Evolutionary conservation across 2,797 vertebrate species (phyloP).

Genomic region (Mormyrops attenuatus): DNA sequence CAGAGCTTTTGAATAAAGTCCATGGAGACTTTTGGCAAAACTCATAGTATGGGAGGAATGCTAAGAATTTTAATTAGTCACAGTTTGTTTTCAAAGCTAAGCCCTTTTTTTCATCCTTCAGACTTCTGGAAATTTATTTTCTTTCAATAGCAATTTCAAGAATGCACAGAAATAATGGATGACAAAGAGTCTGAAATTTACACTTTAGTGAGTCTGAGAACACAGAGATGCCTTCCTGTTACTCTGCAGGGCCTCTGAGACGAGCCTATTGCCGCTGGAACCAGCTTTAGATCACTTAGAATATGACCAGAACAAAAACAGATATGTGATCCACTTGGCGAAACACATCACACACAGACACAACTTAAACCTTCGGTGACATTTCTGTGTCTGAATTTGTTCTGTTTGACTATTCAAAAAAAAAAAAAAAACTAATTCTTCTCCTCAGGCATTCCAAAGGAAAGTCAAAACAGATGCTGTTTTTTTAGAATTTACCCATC

Average conservation of each 20-base stretch:
- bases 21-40: conserved; percentile 58
- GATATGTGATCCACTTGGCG: conserved; percentile 3
- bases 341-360: not conserved
- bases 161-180: conserved; percentile 21
- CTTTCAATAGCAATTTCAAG: conserved; percentile 37
- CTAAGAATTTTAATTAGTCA: conserved; percentile 66
- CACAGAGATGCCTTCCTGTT: not conserved
- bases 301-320: conserved; percentile 13
- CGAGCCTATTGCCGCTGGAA: conserved; percentile 5
- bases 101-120: conserved; percentile 40
- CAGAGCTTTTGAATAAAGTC: conserved; percentile 58
- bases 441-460: not conserved
- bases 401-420: not conserved
- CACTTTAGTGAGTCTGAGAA: not conserved
- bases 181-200: conserved; percentile 31
- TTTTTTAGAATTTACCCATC: not conserved
- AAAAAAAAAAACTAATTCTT: not conserved
- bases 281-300: conserved; percentile 10
- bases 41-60: conserved; percentile 62
- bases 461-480: not conserved
- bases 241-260: conserved; percentile 14
- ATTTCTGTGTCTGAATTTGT: not conserved
- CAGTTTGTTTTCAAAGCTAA: conserved; percentile 53
- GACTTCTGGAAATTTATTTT: conserved; percentile 35
- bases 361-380: not conserved